A percentile compares a stretch with the other conserved stretches of the same genome.
Evolutionary conservation across 2,888 invertebrate species (phyloP).

Genomic region (Cetonia aurata): DNA sequence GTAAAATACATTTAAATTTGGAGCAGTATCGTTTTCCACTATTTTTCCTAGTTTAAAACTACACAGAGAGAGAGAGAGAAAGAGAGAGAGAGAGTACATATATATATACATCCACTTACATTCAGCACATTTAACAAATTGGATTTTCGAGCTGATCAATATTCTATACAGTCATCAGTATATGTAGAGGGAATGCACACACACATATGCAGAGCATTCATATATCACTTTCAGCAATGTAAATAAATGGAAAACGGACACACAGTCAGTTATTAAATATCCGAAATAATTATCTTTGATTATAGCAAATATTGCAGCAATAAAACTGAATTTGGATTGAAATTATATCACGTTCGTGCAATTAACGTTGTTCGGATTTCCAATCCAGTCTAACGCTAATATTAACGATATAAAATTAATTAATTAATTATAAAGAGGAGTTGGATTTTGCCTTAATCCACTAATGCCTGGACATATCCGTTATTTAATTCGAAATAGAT

Average conservation of each 20-base stretch:
- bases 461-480: too few relatives aligned
- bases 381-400: not conserved
- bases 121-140: slow-evolving; percentile 22
- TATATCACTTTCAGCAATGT: not conserved
- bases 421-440: slow-evolving; percentile 26
- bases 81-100: too few relatives aligned
- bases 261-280: slow-evolving; percentile 29
- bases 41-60: too few relatives aligned
- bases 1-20: too few relatives aligned
- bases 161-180: slow-evolving; percentile 1
- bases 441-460: too few relatives aligned
- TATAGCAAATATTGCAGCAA: slow-evolving; percentile 37
- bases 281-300: slow-evolving; percentile 40
- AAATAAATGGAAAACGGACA: slow-evolving; percentile 34
- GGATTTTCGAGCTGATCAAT: slow-evolving; percentile 10
- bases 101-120: too few relatives aligned
- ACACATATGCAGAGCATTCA: not conserved
- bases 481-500: too few relatives aligned
- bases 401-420: slow-evolving; percentile 19
- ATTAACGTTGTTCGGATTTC: slow-evolving; percentile 20
- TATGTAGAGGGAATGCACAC: not conserved
- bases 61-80: too few relatives aligned
- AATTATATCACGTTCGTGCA: slow-evolving; percentile 24
- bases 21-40: too few relatives aligned
- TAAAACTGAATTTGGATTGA: slow-evolving; percentile 17